Base-by-base conservation (phyloP, 2,888 invertebrate species). In the Hypena proboscidalis region DNA sequence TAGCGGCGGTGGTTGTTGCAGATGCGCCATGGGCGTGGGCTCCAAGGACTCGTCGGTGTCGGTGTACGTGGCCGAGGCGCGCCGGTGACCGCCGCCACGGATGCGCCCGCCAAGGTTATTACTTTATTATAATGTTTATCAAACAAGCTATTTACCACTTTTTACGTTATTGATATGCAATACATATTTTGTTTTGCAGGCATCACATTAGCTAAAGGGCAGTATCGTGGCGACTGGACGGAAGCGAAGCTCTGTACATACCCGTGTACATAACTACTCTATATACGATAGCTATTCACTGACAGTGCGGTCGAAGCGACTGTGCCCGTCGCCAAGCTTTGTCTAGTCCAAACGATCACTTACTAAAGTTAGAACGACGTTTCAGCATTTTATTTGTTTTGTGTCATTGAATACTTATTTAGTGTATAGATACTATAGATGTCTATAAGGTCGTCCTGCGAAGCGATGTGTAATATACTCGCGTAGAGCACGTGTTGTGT, bases 31-130 rank as follows among this genome's bases (percentile, higher is more conserved):
- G 74, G 97, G 97, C 52, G 96, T 96, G 59, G 98, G 98, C 55
- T 95, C 96, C 51, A 94, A 95, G 68, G 98, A 98, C 88, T 95
- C 94, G 64, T 94, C 95, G 55, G 94, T 98, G 66, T 95, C 95
- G 58, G 95, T 98, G 65, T 98, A 97, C 86, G 93, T 93, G 70
- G 78, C 93, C 41, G 94, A 95, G 77, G 85, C 92, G 70, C 92
- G 94, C 53, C 93, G 95, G 93, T 94, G 94, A 94, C 94, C 92
- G 80, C 88, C 91, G 73, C 86, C n/a, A n/a, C n/a, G n/a, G n/a
- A n/a, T n/a, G n/a, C n/a, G n/a, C n/a, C n/a, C n/a, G n/a, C n/a
- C n/a, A n/a, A n/a, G n/a, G n/a, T n/a, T n/a, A n/a, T n/a, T n/a
- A n/a, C n/a, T n/a, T n/a, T n/a, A n/a, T n/a, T n/a, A n/a, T n/a